Base-by-base conservation (phyloP, 2,888 invertebrate genomes). In the Agrotis exclamationis region DNA sequence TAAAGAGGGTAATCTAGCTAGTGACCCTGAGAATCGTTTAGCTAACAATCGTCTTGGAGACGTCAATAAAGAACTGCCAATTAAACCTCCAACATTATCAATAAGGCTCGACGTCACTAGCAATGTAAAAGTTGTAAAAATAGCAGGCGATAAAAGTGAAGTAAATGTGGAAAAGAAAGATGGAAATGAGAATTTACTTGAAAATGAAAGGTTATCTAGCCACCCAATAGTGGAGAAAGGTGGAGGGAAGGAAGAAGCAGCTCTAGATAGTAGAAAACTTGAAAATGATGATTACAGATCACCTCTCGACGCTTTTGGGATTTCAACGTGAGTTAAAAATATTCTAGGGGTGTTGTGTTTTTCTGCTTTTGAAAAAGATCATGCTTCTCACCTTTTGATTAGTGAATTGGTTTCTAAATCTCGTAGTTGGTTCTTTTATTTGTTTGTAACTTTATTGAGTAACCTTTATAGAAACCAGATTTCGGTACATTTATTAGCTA, bases 211-310 rank as follows among this genome's bases (percentile, higher is more conserved):
- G 45, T 68, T 80, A 58, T 74, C 68, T 5, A 79, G 74, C 62
- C 67, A 78, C 45, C 82, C 82, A 51, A 70, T 78, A 47, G 85
- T 83, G 51, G 85, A 84, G 71, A 87, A 84, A 74, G 83, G 80
- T 28, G 86, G 79, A 60, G 84, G 75, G 73, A 75, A 68, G 50
- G 80, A 56, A 33, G 60, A 65, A 18, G 20, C 60, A 7, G 58
- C 56, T 6, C 56, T 56, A 57, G 79, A 76, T 59, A 70, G 68
- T 33, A 70, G 62, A 68, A 85, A 60, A 65, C 69, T 56, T 53
- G 74, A 71, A 50, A 72, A 74, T 57, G 88, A 91, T 78, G 96
- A 96, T 84, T 96, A 96, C 76, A 90, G 89, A 87, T 96, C 96
- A 11, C 96, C 96, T 39, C 82, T 96, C 45, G 93, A 93, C 74